Percentiles rank a stretch among this genome's conserved stretches.
Evolutionary conservation across 2,888 invertebrate genomes (phyloP).

Genomic region (Schizotus pectinicornis): DNA sequence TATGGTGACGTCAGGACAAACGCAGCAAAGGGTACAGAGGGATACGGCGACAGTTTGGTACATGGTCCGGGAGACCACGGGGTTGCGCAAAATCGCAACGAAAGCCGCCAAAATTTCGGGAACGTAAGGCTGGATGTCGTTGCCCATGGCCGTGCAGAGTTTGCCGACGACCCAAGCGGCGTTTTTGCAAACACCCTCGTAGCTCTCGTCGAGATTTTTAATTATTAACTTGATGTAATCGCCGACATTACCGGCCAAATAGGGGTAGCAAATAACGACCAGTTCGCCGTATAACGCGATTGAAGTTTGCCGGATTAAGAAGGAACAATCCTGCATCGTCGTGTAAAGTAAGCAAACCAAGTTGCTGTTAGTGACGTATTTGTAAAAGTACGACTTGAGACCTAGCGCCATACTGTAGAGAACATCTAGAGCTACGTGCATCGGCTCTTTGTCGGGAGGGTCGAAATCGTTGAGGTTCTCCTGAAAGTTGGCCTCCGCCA

Average conservation of each 20-base stretch:
- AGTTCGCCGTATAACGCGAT: slow-evolving; percentile 80
- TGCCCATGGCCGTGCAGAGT: slow-evolving; percentile 93
- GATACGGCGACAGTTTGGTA: slow-evolving; percentile 99
- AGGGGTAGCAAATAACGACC: slow-evolving; percentile 80
- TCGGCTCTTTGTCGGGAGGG: slow-evolving; percentile 72
- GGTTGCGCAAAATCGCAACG: slow-evolving; percentile 91
- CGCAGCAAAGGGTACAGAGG: slow-evolving; percentile 99
- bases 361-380: slow-evolving; percentile 69
- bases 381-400: slow-evolving; percentile 70
- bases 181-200: slow-evolving; percentile 98
- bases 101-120: slow-evolving; percentile 86
- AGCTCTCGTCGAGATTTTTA: slow-evolving; percentile 94
- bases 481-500: slow-evolving; percentile 66
- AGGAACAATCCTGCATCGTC: slow-evolving; percentile 76
- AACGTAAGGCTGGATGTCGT: slow-evolving; percentile 90
- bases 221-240: slow-evolving; percentile 96
- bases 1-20: slow-evolving; percentile 88
- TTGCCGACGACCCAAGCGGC: slow-evolving; percentile 99
- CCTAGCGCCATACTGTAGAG: slow-evolving; percentile 76
- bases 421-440: slow-evolving; percentile 77
- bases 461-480: slow-evolving; percentile 66
- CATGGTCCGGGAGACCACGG: slow-evolving; percentile 94
- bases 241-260: slow-evolving; percentile 90
- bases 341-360: slow-evolving; percentile 71
- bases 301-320: slow-evolving; percentile 76